A percentile compares a stretch with the other conserved stretches of the same genome.
Evolutionary conservation across 1,140 invertebrate species (phyloP).

Genomic region (Apis florea): DNA sequence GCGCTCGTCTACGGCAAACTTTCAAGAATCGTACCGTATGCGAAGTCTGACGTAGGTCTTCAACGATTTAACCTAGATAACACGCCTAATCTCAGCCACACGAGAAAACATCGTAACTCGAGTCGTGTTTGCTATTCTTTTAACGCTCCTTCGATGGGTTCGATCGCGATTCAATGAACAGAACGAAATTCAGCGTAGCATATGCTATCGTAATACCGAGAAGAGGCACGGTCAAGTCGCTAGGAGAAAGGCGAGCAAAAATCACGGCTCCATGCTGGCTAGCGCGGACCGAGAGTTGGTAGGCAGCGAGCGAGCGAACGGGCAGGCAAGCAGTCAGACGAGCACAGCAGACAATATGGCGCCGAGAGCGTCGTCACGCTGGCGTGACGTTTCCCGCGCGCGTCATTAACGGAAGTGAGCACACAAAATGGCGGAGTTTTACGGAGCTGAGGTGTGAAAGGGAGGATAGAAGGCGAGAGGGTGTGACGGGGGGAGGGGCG

Average conservation of each 20-base stretch:
- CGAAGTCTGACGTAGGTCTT: conserved; percentile 52
- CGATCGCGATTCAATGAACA: not conserved
- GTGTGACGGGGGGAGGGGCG: not conserved
- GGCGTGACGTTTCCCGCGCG: conserved; percentile 76
- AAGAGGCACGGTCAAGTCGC: conserved; percentile 45
- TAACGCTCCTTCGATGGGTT: not conserved
- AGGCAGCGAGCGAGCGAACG: conserved; percentile 46
- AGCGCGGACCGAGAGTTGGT: conserved; percentile 55
- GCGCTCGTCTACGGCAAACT: conserved; percentile 42
- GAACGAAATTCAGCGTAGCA: conserved; percentile 26
- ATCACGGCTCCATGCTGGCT: conserved; percentile 78
- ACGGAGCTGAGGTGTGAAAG: conserved; percentile 75
- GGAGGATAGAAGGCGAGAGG: conserved; percentile 59
- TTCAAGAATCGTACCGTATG: conserved; percentile 55
- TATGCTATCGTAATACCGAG: conserved; percentile 23
- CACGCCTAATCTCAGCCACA: conserved; percentile 37
- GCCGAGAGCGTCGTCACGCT: conserved; percentile 73
- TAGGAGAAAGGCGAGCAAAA: conserved; percentile 72
- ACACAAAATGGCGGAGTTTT: conserved; percentile 77
- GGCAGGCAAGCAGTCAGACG: conserved; percentile 66
- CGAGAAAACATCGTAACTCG: conserved; percentile 41
- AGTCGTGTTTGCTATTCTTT: not conserved
- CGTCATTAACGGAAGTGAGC: conserved; percentile 78
- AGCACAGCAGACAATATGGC: conserved; percentile 78
- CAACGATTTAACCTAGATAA: conserved; percentile 56